These are phyloP conservation scores for Rhombomys opimus DNA, from an alignment of 2,113 vertebrate genomes.

Conservation along the genomic window DNA sequence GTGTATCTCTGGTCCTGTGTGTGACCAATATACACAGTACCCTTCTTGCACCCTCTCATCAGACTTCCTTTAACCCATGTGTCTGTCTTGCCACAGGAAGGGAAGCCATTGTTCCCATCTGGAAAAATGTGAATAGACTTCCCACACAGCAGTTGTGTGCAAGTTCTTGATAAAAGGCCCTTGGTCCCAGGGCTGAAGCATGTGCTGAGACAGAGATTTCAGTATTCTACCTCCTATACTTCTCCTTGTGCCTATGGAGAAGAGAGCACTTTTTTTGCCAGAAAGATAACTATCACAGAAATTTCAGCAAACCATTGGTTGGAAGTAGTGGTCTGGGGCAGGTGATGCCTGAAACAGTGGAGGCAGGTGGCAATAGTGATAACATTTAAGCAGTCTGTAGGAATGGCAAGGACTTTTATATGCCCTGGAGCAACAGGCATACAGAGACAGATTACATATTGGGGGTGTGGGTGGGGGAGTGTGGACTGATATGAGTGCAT, in stretches of 20 bases:
- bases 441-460: too few species aligned
- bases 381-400: not conserved
- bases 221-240: not conserved
- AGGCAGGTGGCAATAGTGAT: not conserved
- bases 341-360: too few species aligned
- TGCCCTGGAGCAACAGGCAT: too few species aligned
- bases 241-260: not conserved
- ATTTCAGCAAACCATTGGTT: too few species aligned
- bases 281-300: not conserved
- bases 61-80: too few species aligned
- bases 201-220: not conserved
- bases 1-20: too few species aligned
- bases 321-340: not conserved
- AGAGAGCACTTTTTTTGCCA: too few species aligned
- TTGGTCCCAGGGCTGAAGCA: not conserved
- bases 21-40: too few species aligned
- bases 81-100: not conserved
- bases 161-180: not conserved
- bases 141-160: not conserved
- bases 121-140: not conserved
- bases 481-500: not conserved
- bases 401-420: too few species aligned
- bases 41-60: not conserved
- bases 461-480: too few species aligned
- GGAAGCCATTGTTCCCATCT: not conserved